Conservation (phyloP, 1,140 invertebrate genomes). For the Euura lappo region DNA sequence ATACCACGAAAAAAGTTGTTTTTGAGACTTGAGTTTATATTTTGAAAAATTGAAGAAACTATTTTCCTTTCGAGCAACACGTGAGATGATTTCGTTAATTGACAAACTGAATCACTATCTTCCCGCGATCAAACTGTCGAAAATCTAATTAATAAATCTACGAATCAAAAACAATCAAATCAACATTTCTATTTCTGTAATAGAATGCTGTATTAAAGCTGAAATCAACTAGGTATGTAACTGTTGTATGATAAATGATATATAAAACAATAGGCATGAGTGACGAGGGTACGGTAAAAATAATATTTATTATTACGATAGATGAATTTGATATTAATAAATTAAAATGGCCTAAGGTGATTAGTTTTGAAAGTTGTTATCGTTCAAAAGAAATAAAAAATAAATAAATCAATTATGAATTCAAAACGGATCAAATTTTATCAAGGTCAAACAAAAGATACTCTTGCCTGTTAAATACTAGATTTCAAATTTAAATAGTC, state of each 20-base stretch:
- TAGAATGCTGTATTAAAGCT: background rate
- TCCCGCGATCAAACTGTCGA: background rate
- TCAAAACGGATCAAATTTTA: background rate
- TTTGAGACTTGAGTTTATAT: too few species aligned
- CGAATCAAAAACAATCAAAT: background rate
- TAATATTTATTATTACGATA: background rate
- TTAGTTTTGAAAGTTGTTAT: slow-evolving; percentile 1
- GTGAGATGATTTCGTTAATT: background rate
- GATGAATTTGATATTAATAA: background rate
- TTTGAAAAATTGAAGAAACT: too few species aligned
- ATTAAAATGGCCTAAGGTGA: background rate
- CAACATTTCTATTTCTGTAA: background rate
- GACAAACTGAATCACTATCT: background rate
- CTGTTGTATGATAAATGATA: background rate
- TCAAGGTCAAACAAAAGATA: background rate
- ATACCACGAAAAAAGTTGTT: too few species aligned
- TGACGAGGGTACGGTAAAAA: background rate
- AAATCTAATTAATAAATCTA: background rate
- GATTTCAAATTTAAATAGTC: slow-evolving; percentile 5
- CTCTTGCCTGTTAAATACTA: background rate
- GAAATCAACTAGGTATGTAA: slow-evolving; percentile 3
- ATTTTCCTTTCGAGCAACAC: too few species aligned
- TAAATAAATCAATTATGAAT: background rate
- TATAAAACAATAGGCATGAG: background rate
- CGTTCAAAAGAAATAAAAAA: background rate